Evolutionary conservation across 1,140 invertebrate genomes (phyloP), one percentile per base, ranked within the genome.

Genomic region (Hyposmocoma kahamanoa): DNA sequence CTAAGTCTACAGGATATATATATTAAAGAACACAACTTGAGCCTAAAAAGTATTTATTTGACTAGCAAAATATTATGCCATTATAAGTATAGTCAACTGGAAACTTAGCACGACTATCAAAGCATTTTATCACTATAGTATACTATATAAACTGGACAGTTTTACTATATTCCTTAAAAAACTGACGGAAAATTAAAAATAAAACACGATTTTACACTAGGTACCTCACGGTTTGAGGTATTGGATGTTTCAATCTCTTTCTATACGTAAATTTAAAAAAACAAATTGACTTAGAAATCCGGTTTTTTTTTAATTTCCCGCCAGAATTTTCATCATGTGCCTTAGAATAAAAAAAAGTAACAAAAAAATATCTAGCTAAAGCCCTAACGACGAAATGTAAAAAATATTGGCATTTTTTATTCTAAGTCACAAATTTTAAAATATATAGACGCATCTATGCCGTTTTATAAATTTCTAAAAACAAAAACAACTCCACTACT

Each of bases 1-100:
- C n/a, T n/a, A n/a, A n/a, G n/a, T n/a, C n/a, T n/a, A n/a, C n/a
- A n/a, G n/a, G n/a, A n/a, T n/a, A n/a, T n/a, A n/a, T n/a, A n/a
- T n/a, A n/a, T n/a, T n/a, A n/a, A n/a, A n/a, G n/a, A n/a, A n/a
- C n/a, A n/a, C n/a, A n/a, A n/a, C 26, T 4, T 22, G 49, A 54
- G 63, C 63, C 63, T 64, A 72, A 56, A 67, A 64, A 60, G 65
- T 67, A 68, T 62, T 77, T 71, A 79, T 78, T 78, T 84, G 80
- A 84, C 80, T 84, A 84, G 80, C 76, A 17, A 17, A 30, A 13
- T 17, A n/a, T 36, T 36, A 36, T 36, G 24, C 18, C 15, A 15
- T 36, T 15, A 36, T 36, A 17, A 36, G n/a, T n/a, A n/a, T 67
- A 59, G 65, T 60, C 62, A 69, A 62, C 66, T 69, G 56, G 63